These are phyloP conservation scores for Rhabditophanes sp. DNA, from an alignment of 2,888 invertebrate species.

Conservation along the genomic window DNA sequence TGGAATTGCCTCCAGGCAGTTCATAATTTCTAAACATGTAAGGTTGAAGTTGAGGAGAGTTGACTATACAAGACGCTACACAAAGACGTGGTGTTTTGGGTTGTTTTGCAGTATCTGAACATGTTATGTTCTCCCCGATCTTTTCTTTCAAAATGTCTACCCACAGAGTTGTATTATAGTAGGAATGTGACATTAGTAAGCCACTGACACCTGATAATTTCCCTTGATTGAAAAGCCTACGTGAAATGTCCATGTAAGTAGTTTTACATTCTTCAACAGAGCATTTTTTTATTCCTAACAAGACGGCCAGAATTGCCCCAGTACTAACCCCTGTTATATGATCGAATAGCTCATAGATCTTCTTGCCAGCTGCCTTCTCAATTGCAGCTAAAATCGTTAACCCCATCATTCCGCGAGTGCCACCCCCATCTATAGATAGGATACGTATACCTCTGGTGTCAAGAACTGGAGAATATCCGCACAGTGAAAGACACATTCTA, in stretches of 20 bases:
- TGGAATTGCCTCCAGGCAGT: slow-evolving; percentile 52
- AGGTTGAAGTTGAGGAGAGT: slow-evolving; percentile 58
- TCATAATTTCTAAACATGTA: slow-evolving; percentile 70
- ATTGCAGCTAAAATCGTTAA: slow-evolving; percentile 65
- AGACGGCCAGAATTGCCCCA: slow-evolving; percentile 62
- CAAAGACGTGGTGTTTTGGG: slow-evolving; percentile 52
- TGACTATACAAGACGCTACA: slow-evolving; percentile 64
- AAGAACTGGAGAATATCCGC: slow-evolving; percentile 18
- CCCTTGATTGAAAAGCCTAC: slow-evolving; percentile 56
- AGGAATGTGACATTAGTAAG: slow-evolving; percentile 56
- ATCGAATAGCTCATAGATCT: slow-evolving; percentile 67
- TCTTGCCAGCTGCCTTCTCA: slow-evolving; percentile 50
- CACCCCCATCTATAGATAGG: slow-evolving; percentile 74
- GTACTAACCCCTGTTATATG: slow-evolving; percentile 54
- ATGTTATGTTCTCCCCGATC: slow-evolving; percentile 24
- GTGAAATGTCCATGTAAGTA: slow-evolving; percentile 33
- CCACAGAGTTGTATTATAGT: slow-evolving; percentile 71
- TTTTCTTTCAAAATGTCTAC: slow-evolving; percentile 56
- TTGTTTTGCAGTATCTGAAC: slow-evolving; percentile 23
- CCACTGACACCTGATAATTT: slow-evolving; percentile 45
- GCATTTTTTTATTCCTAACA: slow-evolving; percentile 55
- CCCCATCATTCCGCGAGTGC: slow-evolving; percentile 67
- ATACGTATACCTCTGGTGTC: slow-evolving; percentile 57
- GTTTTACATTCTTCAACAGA: slow-evolving; percentile 53
- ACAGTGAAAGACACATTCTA: slow-evolving; percentile 25